phyloP scores from a whole-genome alignment of 2,888 invertebrate species.

The Ophraella communa region DNA sequence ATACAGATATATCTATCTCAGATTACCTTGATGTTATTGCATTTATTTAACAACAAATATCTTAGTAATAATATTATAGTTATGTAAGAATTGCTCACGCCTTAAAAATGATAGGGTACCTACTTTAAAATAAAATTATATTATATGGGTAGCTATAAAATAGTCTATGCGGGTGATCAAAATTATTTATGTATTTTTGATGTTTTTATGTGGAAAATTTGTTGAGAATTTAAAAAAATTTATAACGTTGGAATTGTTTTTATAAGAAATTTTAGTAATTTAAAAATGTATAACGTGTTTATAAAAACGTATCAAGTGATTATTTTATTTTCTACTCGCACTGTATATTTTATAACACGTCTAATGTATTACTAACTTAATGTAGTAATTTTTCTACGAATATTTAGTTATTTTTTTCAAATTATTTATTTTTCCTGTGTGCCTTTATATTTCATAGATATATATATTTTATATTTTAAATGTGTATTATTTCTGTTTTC shows the following conservation, averaged over 20 bases:
- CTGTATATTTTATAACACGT: slow-evolving; percentile 8
- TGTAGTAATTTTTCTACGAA: slow-evolving; percentile 11
- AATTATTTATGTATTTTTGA: neutral
- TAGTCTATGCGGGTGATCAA: too few species aligned
- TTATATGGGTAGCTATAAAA: too few species aligned
- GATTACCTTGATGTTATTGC: neutral
- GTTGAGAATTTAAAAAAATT: neutral
- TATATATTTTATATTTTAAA: slow-evolving; percentile 33
- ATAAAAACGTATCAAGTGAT: too few species aligned
- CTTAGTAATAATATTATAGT: neutral
- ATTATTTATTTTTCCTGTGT: slow-evolving; percentile 39
- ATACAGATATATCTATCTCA: neutral
- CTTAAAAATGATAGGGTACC: neutral
- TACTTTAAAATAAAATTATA: too few species aligned
- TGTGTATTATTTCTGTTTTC: slow-evolving; percentile 34
- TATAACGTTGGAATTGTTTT: too few species aligned
- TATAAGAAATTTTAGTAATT: too few species aligned
- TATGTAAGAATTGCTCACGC: neutral
- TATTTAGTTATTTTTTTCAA: slow-evolving; percentile 23
- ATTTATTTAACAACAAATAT: neutral
- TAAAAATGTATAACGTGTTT: too few species aligned
- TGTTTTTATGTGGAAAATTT: neutral
- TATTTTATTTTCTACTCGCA: neutral
- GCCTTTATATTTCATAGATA: slow-evolving; percentile 37
- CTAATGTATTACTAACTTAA: neutral